A percentile compares a stretch with the other conserved stretches of the same genome.
These are phyloP conservation scores for Seriola quinqueradiata DNA, from an alignment of 2,113 vertebrate genomes.

Conservation along the genomic window DNA sequence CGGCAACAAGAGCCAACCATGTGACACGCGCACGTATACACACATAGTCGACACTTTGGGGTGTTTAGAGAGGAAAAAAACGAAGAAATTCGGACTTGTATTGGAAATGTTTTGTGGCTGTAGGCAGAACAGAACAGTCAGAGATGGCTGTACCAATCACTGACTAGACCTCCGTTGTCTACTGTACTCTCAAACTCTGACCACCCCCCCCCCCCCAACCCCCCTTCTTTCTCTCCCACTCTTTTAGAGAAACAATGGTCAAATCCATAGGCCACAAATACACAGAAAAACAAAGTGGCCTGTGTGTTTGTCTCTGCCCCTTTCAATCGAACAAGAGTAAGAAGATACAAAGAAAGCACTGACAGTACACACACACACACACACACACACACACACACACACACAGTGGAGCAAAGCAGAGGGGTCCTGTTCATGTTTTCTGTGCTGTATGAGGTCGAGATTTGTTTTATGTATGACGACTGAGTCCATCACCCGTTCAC, in stretches of 20 bases:
- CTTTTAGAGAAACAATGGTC: constrained; percentile 75
- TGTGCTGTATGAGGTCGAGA: constrained; percentile 40
- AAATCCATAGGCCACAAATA: constrained; percentile 74
- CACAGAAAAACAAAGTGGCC: constrained; percentile 78
- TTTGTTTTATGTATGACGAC: constrained; percentile 35
- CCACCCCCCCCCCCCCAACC: neutral
- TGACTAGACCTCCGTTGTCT: constrained; percentile 64
- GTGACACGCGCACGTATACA: neutral
- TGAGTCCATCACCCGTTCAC: constrained; percentile 32
- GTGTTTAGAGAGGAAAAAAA: neutral
- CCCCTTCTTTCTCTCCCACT: constrained; percentile 53
- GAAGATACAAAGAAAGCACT: constrained; percentile 77
- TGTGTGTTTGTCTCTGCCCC: constrained; percentile 69
- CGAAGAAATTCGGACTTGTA: constrained; percentile 18
- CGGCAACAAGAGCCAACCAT: constrained; percentile 67
- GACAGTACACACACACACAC: constrained; percentile 52
- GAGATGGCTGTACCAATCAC: constrained; percentile 72
- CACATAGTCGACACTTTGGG: constrained; percentile 8
- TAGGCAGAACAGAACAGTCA: constrained; percentile 53
- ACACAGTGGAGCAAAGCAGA: constrained; percentile 22
- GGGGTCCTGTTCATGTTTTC: constrained; percentile 43
- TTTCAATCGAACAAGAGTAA: constrained; percentile 59
- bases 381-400: constrained; percentile 28
- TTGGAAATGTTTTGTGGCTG: constrained; percentile 24
- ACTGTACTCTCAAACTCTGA: constrained; percentile 65